Percentiles rank a stretch among this genome's conserved stretches.
Evolutionary conservation across 2,888 invertebrate genomes (phyloP).

Genomic region (Dryadula phaetusa): DNA sequence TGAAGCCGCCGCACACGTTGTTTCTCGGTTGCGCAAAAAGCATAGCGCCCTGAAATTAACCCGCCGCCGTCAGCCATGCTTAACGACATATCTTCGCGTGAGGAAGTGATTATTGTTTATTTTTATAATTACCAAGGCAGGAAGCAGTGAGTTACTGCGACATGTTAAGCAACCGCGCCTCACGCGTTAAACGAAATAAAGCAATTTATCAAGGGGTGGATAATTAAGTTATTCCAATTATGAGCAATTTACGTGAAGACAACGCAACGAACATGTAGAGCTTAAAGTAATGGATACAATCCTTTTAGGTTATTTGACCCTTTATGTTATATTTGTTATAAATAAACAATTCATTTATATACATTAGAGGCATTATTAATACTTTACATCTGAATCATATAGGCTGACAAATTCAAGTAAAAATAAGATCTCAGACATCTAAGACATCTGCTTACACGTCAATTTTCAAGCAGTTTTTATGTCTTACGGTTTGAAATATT

Average conservation of each 20-base stretch:
- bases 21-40: conserved; percentile 66
- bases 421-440: too few relatives aligned
- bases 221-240: conserved; percentile 48
- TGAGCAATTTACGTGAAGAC: conserved; percentile 50
- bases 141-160: conserved; percentile 58
- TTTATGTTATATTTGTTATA: background rate
- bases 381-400: too few relatives aligned
- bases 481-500: too few relatives aligned
- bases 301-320: conserved; percentile 13
- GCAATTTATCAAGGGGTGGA: conserved; percentile 60
- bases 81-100: conserved; percentile 66
- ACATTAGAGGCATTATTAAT: too few relatives aligned
- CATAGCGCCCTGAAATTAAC: conserved; percentile 56
- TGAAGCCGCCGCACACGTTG: conserved; percentile 68
- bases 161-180: conserved; percentile 52
- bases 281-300: background rate
- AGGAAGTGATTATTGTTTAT: conserved; percentile 83
- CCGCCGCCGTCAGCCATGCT: conserved; percentile 58
- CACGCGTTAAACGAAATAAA: conserved; percentile 69
- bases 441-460: too few relatives aligned
- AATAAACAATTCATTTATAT: background rate
- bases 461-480: too few relatives aligned
- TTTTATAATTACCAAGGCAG: conserved; percentile 76
- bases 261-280: conserved; percentile 28
- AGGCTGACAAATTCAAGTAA: too few relatives aligned